A percentile compares a stretch with the other conserved stretches of the same genome.
phyloP scores from a whole-genome alignment of 2,113 vertebrate species.

The Centropus unirufus region DNA sequence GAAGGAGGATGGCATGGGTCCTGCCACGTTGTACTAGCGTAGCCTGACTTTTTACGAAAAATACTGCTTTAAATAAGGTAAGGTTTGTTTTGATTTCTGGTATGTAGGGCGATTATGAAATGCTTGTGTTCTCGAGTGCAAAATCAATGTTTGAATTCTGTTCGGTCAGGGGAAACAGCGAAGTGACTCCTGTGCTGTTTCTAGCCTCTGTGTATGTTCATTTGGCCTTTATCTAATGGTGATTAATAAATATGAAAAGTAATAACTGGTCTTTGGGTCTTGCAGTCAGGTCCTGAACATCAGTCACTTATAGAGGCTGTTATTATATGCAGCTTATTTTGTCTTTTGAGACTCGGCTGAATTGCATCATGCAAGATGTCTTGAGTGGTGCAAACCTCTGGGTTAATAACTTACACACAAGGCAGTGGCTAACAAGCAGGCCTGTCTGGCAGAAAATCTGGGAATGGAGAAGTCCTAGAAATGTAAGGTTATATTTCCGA shows the following conservation, averaged over 20 bases:
- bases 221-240: constrained; percentile 3
- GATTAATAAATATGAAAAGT: constrained; percentile 18
- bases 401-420: background rate
- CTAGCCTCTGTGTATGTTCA: background rate
- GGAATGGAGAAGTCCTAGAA: background rate
- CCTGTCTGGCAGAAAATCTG: background rate
- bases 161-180: constrained; percentile 12
- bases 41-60: constrained; percentile 53
- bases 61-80: constrained; percentile 26
- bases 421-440: background rate
- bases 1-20: constrained; percentile 60
- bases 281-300: background rate
- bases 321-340: background rate
- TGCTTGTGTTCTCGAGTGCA: constrained; percentile 54
- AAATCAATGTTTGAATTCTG: constrained; percentile 42
- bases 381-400: background rate
- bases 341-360: background rate
- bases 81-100: constrained; percentile 44
- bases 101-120: background rate
- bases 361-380: background rate
- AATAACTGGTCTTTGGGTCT: background rate
- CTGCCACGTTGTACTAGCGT: constrained; percentile 61
- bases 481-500: background rate
- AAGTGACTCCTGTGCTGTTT: background rate
- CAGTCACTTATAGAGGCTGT: background rate